Evolutionary conservation across 2,888 invertebrate genomes (phyloP).

Genomic region (Epinotia ramella): DNA sequence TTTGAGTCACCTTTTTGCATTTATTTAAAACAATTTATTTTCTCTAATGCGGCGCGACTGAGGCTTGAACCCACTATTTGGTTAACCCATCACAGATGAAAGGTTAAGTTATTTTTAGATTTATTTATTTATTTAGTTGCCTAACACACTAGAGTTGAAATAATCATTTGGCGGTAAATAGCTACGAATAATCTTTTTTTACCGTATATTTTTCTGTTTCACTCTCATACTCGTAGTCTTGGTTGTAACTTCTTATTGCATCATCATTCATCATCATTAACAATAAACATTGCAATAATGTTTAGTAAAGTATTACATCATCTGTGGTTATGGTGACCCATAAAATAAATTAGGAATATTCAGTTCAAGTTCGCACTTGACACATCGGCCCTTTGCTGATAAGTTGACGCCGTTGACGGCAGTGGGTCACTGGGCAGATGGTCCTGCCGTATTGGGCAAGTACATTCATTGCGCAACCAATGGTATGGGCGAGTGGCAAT

Average conservation of each 20-base stretch:
- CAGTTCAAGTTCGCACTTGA: conserved; percentile 33
- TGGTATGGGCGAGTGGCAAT: conserved; percentile 4
- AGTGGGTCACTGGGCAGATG: conserved; percentile 62
- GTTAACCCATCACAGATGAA: too few relatives aligned
- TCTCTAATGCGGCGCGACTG: too few relatives aligned
- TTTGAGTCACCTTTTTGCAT: too few relatives aligned
- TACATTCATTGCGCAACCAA: conserved; percentile 56
- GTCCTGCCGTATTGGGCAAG: conserved; percentile 55
- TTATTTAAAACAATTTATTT: too few relatives aligned
- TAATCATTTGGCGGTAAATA: too few relatives aligned
- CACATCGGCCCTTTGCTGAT: conserved; percentile 22
- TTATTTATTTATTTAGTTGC: background rate
- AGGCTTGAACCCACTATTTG: too few relatives aligned
- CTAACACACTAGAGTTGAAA: too few relatives aligned
- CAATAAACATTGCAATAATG: background rate
- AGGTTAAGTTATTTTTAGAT: background rate
- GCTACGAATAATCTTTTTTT: too few relatives aligned
- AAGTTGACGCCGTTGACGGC: conserved; percentile 36
- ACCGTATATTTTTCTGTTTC: too few relatives aligned
- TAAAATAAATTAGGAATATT: conserved; percentile 1
- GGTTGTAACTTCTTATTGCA: background rate
- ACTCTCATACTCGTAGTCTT: too few relatives aligned
- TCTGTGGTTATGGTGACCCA: background rate
- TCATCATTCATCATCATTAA: too few relatives aligned
- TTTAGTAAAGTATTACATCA: background rate